These are phyloP conservation scores for Turritopsis dohrnii DNA, from an alignment of 30 jellyfish, hydroid and myxozoan species.

Conservation along the genomic window DNA sequence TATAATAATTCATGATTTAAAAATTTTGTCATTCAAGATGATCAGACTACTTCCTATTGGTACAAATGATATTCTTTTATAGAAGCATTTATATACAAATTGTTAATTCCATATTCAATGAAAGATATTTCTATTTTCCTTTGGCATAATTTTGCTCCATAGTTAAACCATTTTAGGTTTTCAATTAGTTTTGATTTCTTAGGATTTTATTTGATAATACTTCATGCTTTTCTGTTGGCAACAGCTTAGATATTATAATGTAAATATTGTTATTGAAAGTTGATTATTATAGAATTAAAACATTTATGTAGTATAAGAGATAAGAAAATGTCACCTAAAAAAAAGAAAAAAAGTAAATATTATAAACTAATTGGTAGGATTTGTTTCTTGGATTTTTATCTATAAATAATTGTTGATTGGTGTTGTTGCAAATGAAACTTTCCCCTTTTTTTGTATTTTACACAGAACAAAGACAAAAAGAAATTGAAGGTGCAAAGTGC, in stretches of 20 bases:
- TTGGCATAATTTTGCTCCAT: not conserved
- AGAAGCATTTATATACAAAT: not conserved
- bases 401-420: not conserved
- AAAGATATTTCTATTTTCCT: not conserved
- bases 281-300: not conserved
- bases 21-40: too few relatives aligned
- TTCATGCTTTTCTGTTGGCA: not conserved
- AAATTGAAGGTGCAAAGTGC: slow-evolving; percentile 57
- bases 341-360: not conserved
- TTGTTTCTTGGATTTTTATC: not conserved
- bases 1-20: too few relatives aligned
- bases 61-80: not conserved
- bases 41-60: not conserved
- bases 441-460: not conserved
- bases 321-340: not conserved
- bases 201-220: not conserved
- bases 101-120: not conserved
- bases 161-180: not conserved
- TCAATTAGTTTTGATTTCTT: not conserved
- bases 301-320: not conserved
- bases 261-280: not conserved
- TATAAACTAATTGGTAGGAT: not conserved
- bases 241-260: not conserved
- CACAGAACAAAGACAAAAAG: slow-evolving; percentile 38
- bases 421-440: not conserved